phyloP scores from a whole-genome alignment of 2,797 vertebrate genomes.

The Nyctibius grandis region DNA sequence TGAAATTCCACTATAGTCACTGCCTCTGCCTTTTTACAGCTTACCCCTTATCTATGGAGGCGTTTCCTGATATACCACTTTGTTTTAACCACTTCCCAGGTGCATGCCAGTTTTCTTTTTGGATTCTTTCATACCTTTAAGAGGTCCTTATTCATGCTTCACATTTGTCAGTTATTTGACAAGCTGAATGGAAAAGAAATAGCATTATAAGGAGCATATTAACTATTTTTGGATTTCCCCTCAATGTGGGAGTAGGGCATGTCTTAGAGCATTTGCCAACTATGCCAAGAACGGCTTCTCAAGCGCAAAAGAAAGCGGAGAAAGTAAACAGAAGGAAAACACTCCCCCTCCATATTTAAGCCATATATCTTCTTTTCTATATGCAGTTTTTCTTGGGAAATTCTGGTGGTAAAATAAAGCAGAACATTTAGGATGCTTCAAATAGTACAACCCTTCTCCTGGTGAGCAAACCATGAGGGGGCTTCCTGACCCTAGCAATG shows the following conservation, averaged over 20 bases:
- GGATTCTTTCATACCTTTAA: slow-evolving; percentile 34
- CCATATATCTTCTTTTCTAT: background rate
- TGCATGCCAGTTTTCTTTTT: slow-evolving; percentile 28
- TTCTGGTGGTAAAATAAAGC: slow-evolving; percentile 19
- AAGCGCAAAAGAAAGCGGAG: slow-evolving; percentile 3
- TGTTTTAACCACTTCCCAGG: slow-evolving; percentile 28
- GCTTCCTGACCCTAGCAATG: slow-evolving; percentile 54
- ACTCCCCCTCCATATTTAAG: background rate
- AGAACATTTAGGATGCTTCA: slow-evolving; percentile 54
- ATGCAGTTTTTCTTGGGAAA: slow-evolving; percentile 1
- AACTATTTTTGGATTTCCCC: slow-evolving; percentile 28
- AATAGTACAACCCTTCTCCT: slow-evolving; percentile 47
- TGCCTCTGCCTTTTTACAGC: slow-evolving; percentile 62
- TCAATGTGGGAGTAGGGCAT: background rate
- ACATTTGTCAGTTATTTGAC: slow-evolving; percentile 40
- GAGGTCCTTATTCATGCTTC: slow-evolving; percentile 40
- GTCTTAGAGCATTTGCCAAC: slow-evolving; percentile 8
- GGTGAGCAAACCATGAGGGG: slow-evolving; percentile 58
- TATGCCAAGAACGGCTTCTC: slow-evolving; percentile 4
- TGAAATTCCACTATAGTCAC: slow-evolving; percentile 67
- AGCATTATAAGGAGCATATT: background rate
- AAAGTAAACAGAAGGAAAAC: background rate
- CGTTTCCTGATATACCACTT: slow-evolving; percentile 29
- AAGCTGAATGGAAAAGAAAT: slow-evolving; percentile 37
- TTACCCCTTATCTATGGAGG: slow-evolving; percentile 27